phyloP scores from a whole-genome alignment of 53 echinoderm and acorn worm genomes.

The Glandiceps talaboti region DNA sequence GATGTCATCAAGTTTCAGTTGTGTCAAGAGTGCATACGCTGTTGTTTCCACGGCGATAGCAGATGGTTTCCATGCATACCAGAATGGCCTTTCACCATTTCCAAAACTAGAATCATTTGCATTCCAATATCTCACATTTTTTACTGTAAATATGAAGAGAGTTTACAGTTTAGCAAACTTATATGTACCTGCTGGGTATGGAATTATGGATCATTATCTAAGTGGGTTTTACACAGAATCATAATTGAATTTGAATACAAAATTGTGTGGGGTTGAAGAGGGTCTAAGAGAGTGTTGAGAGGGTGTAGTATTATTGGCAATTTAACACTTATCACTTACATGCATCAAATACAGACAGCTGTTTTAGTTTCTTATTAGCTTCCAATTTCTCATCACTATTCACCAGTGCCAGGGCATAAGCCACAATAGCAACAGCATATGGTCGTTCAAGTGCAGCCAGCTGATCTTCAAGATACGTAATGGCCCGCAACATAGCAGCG shows the following conservation, averaged over 20 bases:
- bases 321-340: conserved; percentile 16
- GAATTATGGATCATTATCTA: too few relatives aligned
- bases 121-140: conserved; percentile 27
- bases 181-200: too few relatives aligned
- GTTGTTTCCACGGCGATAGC: conserved; percentile 92
- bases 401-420: conserved; percentile 70
- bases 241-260: too few relatives aligned
- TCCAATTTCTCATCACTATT: conserved; percentile 16
- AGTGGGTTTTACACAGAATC: too few relatives aligned
- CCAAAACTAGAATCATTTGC: conserved; percentile 30
- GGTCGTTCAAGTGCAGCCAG: conserved; percentile 42
- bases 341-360: conserved; percentile 17
- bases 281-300: too few relatives aligned
- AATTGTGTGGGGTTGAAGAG: too few relatives aligned
- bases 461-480: conserved; percentile 34
- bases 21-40: conserved; percentile 72
- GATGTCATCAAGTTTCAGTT: conserved; percentile 40
- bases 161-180: too few relatives aligned
- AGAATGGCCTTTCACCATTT: conserved; percentile 40
- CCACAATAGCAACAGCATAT: conserved; percentile 63
- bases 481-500: conserved; percentile 20
- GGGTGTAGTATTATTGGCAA: too few relatives aligned
- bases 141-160: not conserved
- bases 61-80: conserved; percentile 51
- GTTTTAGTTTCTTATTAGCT: conserved; percentile 29